Percentiles rank a stretch among this genome's conserved stretches.
Evolutionary conservation across 1,140 invertebrate genomes (phyloP).

Genomic region (Drosophila lowei): DNA sequence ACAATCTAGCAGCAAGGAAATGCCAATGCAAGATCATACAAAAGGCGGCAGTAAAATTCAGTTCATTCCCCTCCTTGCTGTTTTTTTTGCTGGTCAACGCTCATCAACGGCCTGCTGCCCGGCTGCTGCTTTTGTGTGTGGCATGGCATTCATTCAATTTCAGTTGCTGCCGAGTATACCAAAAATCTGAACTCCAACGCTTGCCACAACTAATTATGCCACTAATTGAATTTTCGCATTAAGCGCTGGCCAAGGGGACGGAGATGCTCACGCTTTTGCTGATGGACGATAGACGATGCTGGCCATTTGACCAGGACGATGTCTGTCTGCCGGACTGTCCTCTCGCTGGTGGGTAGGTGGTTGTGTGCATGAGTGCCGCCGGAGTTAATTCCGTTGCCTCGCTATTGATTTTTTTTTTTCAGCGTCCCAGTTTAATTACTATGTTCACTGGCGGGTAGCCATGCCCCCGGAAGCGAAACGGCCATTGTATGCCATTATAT

Average conservation of each 20-base stretch:
- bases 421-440: conserved; percentile 54
- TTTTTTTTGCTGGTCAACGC: conserved; percentile 11
- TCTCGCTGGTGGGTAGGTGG: neutral
- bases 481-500: conserved; percentile 24
- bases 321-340: neutral
- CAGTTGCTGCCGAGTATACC: conserved; percentile 43
- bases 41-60: conserved; percentile 42
- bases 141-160: conserved; percentile 59
- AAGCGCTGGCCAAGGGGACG: conserved; percentile 51
- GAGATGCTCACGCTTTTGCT: neutral
- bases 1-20: conserved; percentile 24
- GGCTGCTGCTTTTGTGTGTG: conserved; percentile 4
- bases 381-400: conserved; percentile 66
- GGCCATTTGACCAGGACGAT: conserved; percentile 20
- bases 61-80: conserved; percentile 9
- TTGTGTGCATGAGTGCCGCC: conserved; percentile 33
- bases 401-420: conserved; percentile 64
- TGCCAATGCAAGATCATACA: conserved; percentile 64
- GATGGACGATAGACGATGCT: conserved; percentile 41
- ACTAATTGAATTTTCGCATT: conserved; percentile 82
- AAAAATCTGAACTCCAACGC: conserved; percentile 79
- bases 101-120: conserved; percentile 26
- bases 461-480: neutral
- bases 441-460: conserved; percentile 29
- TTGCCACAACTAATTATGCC: conserved; percentile 82